Percentiles rank a stretch among this genome's conserved stretches.
Conservation (phyloP, 2,797 vertebrate genomes). For the Serranus cabrilla region DNA sequence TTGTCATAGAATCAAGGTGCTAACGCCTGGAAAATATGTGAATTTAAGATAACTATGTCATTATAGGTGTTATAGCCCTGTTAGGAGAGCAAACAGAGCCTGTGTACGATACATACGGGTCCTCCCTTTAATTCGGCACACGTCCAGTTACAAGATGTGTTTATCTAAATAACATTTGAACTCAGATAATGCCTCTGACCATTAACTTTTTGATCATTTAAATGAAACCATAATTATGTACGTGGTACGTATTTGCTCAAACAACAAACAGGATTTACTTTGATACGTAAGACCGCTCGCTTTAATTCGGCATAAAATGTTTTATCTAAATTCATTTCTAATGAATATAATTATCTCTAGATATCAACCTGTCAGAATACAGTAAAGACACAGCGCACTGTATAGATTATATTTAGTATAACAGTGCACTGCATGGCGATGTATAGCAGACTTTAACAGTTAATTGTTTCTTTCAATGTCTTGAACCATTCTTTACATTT, state of each 20-base stretch:
- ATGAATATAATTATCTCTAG: not conserved
- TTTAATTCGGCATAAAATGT: not conserved
- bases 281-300: not conserved
- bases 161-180: not conserved
- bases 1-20: not conserved
- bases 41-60: not conserved
- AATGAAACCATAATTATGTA: no score
- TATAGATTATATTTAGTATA: no score
- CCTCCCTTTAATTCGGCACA: not conserved
- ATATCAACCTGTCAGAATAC: no score
- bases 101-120: fast-evolving
- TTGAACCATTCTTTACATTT: no score
- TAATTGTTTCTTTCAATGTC: no score
- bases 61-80: fast-evolving
- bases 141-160: not conserved
- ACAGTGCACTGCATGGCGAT: not conserved
- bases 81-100: fast-evolving
- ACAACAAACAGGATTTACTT: not conserved
- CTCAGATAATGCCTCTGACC: not conserved
- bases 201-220: not conserved
- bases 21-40: not conserved
- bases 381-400: no score
- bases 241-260: not conserved
- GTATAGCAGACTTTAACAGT: not conserved
- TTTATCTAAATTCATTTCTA: no score